Percentiles rank a stretch among this genome's conserved stretches.
phyloP scores from a whole-genome alignment of 64 coral and sea anemone genomes.

The Platygyra sinensis region DNA sequence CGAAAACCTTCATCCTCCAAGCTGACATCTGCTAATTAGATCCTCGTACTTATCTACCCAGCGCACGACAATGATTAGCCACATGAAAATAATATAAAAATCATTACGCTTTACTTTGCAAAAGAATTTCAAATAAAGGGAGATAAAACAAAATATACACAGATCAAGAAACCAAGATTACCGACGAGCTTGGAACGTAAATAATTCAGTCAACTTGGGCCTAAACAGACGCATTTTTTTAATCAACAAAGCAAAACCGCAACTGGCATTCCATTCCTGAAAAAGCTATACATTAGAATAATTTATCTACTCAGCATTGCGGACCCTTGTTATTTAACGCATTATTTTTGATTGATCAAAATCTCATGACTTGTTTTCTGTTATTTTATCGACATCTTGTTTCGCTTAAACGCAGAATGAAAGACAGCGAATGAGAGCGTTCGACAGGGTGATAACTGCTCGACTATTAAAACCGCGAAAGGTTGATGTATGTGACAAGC shows the following conservation, averaged over 20 bases:
- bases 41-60: constrained; percentile 74
- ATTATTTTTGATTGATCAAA: constrained; percentile 8
- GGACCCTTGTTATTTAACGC: background rate
- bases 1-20: constrained; percentile 76
- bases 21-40: constrained; percentile 96
- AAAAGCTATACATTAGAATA: constrained; percentile 27
- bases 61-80: constrained; percentile 57
- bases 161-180: background rate
- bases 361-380: constrained; percentile 25
- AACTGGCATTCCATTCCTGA: constrained; percentile 22
- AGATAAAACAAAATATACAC: constrained; percentile 15
- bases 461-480: constrained; percentile 32
- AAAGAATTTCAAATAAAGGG: background rate
- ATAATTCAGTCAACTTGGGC: constrained; percentile 46
- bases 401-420: constrained; percentile 11
- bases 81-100: constrained; percentile 71
- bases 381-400: constrained; percentile 22
- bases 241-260: constrained; percentile 42
- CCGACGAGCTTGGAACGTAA: constrained; percentile 21
- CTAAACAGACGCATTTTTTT: constrained; percentile 21
- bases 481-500: constrained; percentile 52
- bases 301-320: background rate
- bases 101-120: constrained; percentile 42
- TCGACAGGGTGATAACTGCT: constrained; percentile 53
- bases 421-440: constrained; percentile 32